A percentile compares a stretch with the other conserved stretches of the same genome.
Evolutionary conservation across 2,113 vertebrate genomes (phyloP).

Genomic region (Campylorhamphus procurvoides): DNA sequence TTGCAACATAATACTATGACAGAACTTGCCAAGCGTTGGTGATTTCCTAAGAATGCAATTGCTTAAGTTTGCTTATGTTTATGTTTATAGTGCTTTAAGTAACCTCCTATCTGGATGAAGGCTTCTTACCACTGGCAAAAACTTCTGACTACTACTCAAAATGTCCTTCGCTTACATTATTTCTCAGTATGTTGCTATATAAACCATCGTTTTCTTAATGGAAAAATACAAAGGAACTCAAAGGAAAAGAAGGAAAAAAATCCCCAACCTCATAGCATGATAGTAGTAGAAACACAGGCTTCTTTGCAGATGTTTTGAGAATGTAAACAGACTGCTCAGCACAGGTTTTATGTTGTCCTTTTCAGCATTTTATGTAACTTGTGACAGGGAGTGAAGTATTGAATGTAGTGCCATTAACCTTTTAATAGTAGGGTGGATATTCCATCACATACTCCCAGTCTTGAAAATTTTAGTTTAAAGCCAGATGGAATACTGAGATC

Average conservation of each 20-base stretch:
- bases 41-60: neutral
- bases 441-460: neutral
- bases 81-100: neutral
- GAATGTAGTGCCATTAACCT: accelerated
- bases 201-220: neutral
- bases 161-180: neutral
- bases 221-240: neutral
- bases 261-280: neutral
- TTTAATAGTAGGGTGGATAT: neutral
- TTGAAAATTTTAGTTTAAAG: neutral
- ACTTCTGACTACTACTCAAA: neutral
- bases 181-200: neutral
- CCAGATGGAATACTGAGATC: neutral
- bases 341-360: neutral
- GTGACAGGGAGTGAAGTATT: neutral
- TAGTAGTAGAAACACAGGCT: neutral
- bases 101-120: neutral
- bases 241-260: neutral
- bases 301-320: neutral
- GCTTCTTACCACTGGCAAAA: neutral
- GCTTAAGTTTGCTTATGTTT: neutral
- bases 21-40: neutral
- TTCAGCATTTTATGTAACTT: neutral
- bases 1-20: neutral
- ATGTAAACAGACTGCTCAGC: neutral